Conservation (phyloP, 2,113 vertebrate genomes). For the Laticauda colubrina region DNA sequence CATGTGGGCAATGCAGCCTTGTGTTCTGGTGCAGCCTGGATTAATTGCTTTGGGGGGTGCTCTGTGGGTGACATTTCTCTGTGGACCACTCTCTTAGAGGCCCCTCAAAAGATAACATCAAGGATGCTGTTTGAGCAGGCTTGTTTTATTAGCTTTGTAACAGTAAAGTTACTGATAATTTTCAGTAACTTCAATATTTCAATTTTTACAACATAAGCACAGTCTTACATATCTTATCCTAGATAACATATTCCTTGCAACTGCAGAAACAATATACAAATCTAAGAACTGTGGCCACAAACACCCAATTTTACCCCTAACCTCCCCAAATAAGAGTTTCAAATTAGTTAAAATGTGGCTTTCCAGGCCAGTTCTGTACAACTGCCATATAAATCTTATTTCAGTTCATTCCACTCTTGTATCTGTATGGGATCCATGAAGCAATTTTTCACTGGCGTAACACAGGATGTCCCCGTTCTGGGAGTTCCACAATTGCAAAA, state of each 20-base stretch:
- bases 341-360: neutral
- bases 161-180: neutral
- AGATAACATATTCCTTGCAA: neutral
- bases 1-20: too few relatives aligned
- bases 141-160: neutral
- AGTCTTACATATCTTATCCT: neutral
- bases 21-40: too few relatives aligned
- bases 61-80: too few relatives aligned
- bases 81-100: neutral
- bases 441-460: accelerated
- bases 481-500: neutral
- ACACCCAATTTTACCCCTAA: neutral
- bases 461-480: slow-evolving; percentile 29
- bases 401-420: accelerated
- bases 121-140: neutral
- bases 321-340: neutral
- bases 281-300: neutral
- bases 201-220: neutral
- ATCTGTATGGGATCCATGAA: accelerated
- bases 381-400: neutral
- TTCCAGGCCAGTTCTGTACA: neutral
- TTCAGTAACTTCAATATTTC: neutral
- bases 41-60: too few relatives aligned
- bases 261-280: neutral
- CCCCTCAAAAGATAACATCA: neutral